These are phyloP conservation scores for Brachyrhaphis roseni DNA, from an alignment of 2,797 vertebrate species.

Conservation along the genomic window DNA sequence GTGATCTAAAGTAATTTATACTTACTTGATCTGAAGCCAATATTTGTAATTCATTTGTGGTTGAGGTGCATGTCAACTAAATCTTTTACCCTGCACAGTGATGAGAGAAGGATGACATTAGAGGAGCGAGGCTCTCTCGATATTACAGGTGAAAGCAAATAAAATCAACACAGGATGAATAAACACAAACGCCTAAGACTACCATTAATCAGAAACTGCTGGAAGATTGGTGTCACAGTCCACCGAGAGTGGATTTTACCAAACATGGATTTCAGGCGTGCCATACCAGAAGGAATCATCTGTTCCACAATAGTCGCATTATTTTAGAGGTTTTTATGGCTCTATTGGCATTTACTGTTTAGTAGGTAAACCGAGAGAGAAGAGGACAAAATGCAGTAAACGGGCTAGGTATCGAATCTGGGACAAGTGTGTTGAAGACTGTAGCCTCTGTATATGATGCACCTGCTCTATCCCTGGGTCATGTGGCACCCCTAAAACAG, in stretches of 20 bases:
- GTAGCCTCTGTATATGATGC: too few relatives aligned
- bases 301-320: neutral
- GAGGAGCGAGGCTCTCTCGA: neutral
- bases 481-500: too few relatives aligned
- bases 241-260: neutral
- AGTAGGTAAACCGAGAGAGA: too few relatives aligned
- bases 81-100: neutral
- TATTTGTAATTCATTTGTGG: neutral
- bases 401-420: too few relatives aligned
- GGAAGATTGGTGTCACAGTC: neutral
- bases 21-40: neutral
- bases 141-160: neutral
- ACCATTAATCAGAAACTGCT: neutral
- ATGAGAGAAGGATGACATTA: neutral
- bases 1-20: neutral
- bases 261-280: neutral
- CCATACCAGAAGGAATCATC: neutral
- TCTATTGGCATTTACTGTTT: too few relatives aligned
- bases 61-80: neutral
- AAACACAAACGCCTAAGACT: neutral
- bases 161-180: neutral
- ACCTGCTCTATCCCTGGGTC: too few relatives aligned
- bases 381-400: too few relatives aligned
- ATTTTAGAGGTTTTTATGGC: too few relatives aligned
- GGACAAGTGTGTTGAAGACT: too few relatives aligned